These are phyloP conservation scores for Melanargia galathea DNA, from an alignment of 2,888 invertebrate genomes.

Conservation along the genomic window DNA sequence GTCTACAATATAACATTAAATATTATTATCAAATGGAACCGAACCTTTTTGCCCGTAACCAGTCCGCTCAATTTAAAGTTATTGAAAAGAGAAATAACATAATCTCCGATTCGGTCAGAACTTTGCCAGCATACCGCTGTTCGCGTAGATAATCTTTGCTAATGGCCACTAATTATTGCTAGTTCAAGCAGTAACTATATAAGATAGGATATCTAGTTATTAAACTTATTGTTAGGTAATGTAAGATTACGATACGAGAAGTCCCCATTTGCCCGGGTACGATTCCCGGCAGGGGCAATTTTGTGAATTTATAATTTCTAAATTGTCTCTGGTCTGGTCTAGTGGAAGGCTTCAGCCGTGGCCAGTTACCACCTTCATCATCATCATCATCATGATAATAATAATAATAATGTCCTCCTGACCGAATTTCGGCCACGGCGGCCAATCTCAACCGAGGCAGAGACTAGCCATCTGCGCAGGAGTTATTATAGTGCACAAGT, in stretches of 20 bases:
- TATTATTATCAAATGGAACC: background rate
- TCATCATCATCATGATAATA: no score
- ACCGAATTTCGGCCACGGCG: no score
- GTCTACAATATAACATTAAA: background rate
- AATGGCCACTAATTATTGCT: conserved; percentile 11
- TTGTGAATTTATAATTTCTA: no score
- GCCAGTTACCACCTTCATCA: no score
- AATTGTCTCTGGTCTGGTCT: no score
- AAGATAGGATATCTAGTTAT: background rate
- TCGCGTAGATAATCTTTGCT: conserved; percentile 3
- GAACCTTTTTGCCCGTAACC: background rate
- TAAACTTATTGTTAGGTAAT: background rate
- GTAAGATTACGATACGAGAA: background rate
- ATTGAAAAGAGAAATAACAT: conserved; percentile 16
- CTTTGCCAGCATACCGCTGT: background rate
- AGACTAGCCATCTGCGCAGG: no score
- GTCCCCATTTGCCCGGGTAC: no score
- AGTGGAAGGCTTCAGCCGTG: no score
- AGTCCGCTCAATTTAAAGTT: conserved; percentile 8
- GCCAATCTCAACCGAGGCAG: no score
- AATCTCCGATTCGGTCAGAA: conserved; percentile 11
- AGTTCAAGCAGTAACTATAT: background rate
- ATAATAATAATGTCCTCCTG: no score
- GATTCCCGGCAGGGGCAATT: no score
- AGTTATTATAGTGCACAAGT: no score